Percentiles rank a stretch among this genome's conserved stretches.
Evolutionary conservation across 2,113 vertebrate genomes (phyloP).

Genomic region (Bucco capensis): DNA sequence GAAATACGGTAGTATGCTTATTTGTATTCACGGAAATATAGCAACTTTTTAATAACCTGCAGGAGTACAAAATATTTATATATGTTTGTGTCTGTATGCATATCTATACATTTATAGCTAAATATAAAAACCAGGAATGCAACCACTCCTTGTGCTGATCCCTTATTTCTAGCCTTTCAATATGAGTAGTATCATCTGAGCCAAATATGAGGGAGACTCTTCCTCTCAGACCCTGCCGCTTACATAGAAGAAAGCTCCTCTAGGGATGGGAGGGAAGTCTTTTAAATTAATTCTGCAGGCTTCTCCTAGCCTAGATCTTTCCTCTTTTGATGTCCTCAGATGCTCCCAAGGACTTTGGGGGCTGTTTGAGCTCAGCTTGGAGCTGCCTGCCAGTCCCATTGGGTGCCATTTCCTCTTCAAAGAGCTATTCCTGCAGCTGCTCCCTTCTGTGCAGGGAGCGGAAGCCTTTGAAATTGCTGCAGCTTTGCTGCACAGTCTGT

Average conservation of each 20-base stretch:
- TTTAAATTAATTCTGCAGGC: constrained; percentile 21
- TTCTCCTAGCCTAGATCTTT: constrained; percentile 38
- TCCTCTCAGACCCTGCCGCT: constrained; percentile 4
- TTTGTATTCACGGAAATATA: background rate
- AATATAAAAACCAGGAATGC: background rate
- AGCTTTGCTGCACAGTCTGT: constrained; percentile 32
- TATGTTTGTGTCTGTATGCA: background rate
- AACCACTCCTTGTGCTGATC: accelerated
- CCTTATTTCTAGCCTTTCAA: background rate
- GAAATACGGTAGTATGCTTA: background rate
- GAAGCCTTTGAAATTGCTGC: constrained; percentile 64
- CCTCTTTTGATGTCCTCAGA: constrained; percentile 56
- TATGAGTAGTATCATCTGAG: background rate
- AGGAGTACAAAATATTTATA: background rate
- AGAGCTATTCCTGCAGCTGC: constrained; percentile 62
- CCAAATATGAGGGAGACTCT: background rate
- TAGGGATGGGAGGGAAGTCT: background rate
- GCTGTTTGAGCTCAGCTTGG: constrained; percentile 4
- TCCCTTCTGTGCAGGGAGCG: constrained; percentile 48
- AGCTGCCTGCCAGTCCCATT: constrained; percentile 49
- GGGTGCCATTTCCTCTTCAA: constrained; percentile 70
- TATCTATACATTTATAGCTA: background rate
- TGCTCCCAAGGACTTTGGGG: constrained; percentile 48
- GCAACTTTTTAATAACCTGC: background rate
- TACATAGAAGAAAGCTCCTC: constrained; percentile 38